phyloP scores from a whole-genome alignment of 2,888 invertebrate species.

The Eumerus sabulonum region DNA sequence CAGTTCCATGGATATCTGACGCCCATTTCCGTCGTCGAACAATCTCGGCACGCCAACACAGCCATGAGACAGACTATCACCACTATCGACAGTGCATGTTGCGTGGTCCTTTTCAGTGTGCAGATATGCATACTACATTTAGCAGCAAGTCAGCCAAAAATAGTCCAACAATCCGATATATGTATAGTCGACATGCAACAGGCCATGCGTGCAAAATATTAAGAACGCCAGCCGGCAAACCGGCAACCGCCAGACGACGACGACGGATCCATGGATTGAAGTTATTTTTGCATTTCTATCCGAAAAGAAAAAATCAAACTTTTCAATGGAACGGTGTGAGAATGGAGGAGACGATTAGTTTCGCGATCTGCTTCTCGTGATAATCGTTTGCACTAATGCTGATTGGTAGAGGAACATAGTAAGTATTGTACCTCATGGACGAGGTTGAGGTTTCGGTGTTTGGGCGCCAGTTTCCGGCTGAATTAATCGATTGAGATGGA shows the following conservation, averaged over 20 bases:
- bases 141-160: conserved; percentile 60
- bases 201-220: conserved; percentile 53
- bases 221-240: conserved; percentile 29
- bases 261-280: background rate
- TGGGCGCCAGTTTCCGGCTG: conserved; percentile 7
- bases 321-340: conserved; percentile 1
- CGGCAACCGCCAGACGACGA: conserved; percentile 46
- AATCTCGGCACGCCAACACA: background rate
- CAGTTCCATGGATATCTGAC: background rate
- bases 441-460: background rate
- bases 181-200: conserved; percentile 55
- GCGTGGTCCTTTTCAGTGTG: conserved; percentile 2
- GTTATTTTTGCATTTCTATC: conserved; percentile 39
- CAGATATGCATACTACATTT: conserved; percentile 18
- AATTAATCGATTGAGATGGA: background rate
- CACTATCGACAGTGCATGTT: background rate
- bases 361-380: conserved; percentile 8
- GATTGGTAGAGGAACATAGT: background rate
- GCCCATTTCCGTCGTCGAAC: background rate
- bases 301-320: too few relatives aligned
- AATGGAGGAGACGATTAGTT: conserved; percentile 2
- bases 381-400: conserved; percentile 15
- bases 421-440: background rate
- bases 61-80: too few relatives aligned
- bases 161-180: conserved; percentile 50